phyloP scores from a whole-genome alignment of 2,113 vertebrate species.

The Copsychus sechellarum region DNA sequence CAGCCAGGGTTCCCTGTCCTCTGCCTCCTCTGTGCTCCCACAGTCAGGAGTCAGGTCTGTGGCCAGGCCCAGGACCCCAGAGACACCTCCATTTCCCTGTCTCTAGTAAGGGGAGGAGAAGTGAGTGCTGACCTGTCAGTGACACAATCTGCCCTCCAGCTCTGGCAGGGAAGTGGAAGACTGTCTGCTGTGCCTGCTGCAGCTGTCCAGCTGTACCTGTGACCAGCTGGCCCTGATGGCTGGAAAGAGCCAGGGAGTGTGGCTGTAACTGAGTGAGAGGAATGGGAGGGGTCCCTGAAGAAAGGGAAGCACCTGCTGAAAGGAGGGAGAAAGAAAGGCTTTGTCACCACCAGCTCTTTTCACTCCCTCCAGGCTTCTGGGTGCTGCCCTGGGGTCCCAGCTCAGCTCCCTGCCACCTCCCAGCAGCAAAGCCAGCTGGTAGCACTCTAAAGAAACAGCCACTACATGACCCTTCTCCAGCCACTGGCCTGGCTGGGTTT shows the following conservation, averaged over 20 bases:
- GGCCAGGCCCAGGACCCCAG: background rate
- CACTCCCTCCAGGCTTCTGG: conserved; percentile 14
- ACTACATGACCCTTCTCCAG: background rate
- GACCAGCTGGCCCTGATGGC: conserved; percentile 58
- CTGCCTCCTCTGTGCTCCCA: background rate
- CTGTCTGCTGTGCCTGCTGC: conserved; percentile 80
- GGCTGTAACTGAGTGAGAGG: conserved; percentile 81
- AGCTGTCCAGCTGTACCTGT: conserved; percentile 44
- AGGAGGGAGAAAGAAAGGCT: conserved; percentile 60
- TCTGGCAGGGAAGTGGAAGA: conserved; percentile 79
- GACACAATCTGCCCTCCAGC: conserved; percentile 68
- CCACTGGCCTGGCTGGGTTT: background rate
- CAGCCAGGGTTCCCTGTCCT: background rate
- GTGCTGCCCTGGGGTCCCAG: conserved; percentile 16
- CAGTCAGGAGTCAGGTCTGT: background rate
- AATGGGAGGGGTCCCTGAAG: conserved; percentile 78
- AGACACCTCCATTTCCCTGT: background rate
- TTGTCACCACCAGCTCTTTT: conserved; percentile 27
- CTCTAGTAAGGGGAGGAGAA: conserved; percentile 21
- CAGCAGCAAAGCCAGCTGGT: conserved; percentile 36
- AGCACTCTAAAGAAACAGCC: background rate
- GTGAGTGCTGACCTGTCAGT: conserved; percentile 76
- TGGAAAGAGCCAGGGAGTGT: conserved; percentile 77
- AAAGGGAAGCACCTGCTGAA: conserved; percentile 77
- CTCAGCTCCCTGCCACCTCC: conserved; percentile 30